Evolutionary conservation across 2,888 invertebrate species (phyloP).

Genomic region (Latrodectus elegans): DNA sequence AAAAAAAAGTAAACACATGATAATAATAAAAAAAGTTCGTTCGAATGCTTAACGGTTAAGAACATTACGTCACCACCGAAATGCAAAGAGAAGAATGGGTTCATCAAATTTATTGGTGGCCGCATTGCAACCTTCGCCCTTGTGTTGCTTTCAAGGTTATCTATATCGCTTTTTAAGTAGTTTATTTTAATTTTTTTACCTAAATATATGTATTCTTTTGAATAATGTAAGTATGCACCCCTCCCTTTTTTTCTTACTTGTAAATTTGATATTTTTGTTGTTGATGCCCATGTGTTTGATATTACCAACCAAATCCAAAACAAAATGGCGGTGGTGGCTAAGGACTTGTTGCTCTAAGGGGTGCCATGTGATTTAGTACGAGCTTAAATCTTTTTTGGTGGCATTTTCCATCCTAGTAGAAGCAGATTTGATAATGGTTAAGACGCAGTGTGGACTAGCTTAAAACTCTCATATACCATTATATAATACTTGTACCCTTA

Average conservation of each 20-base stretch:
- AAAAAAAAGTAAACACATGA: constrained; percentile 18
- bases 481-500: constrained; percentile 68
- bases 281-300: constrained; percentile 12
- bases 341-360: constrained; percentile 68
- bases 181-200: neutral
- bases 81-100: constrained; percentile 35
- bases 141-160: too few species aligned
- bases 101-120: constrained; percentile 24
- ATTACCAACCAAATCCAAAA: constrained; percentile 9
- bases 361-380: constrained; percentile 70
- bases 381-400: constrained; percentile 69
- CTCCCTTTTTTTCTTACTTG: neutral
- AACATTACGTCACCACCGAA: constrained; percentile 67
- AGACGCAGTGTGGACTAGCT: constrained; percentile 67
- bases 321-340: constrained; percentile 61
- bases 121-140: neutral
- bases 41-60: constrained; percentile 68
- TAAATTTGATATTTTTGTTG: neutral
- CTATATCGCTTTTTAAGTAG: neutral
- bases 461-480: constrained; percentile 69
- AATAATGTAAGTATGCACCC: neutral
- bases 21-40: constrained; percentile 51
- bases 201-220: neutral
- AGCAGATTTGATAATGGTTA: constrained; percentile 69
- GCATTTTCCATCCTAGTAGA: constrained; percentile 69